These are phyloP conservation scores for Caenorhabditis virilis DNA, from an alignment of 2,888 invertebrate species.

Conservation along the genomic window DNA sequence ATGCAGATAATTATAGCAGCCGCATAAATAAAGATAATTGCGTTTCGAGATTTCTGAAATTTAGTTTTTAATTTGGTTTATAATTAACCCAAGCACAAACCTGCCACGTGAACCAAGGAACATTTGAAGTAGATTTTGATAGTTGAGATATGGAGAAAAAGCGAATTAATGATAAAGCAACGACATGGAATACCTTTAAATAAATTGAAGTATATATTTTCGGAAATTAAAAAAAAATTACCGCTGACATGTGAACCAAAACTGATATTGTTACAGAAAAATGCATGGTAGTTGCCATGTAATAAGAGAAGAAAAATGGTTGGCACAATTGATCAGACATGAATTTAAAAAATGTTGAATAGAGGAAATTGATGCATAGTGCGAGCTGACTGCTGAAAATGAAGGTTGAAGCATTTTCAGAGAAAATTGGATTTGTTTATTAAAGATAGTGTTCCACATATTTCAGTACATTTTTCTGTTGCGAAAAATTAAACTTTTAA, in stretches of 20 bases:
- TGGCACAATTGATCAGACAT: slow-evolving; percentile 59
- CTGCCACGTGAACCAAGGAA: slow-evolving; percentile 61
- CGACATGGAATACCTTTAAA: slow-evolving; percentile 60
- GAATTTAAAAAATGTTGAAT: slow-evolving; percentile 63
- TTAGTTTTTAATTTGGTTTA: no score
- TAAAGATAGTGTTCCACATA: no score
- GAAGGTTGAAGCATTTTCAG: slow-evolving; percentile 2
- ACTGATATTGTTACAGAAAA: slow-evolving; percentile 60
- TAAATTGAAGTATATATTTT: not conserved
- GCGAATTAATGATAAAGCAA: slow-evolving; percentile 62
- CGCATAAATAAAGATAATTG: slow-evolving; percentile 54
- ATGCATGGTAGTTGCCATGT: slow-evolving; percentile 51
- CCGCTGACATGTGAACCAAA: slow-evolving; percentile 63
- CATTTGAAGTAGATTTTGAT: slow-evolving; percentile 48
- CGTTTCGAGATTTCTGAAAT: slow-evolving; percentile 51
- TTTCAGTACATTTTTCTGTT: no score
- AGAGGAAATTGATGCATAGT: slow-evolving; percentile 64
- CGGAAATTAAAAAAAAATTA: slow-evolving; percentile 11
- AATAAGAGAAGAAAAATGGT: slow-evolving; percentile 54
- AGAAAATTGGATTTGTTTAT: not conserved
- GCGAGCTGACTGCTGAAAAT: slow-evolving; percentile 59
- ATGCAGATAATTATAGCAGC: slow-evolving; percentile 55
- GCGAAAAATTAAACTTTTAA: no score
- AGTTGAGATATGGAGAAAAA: slow-evolving; percentile 56
- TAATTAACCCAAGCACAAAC: no score